These are phyloP conservation scores for Liolophura sinensis DNA, from an alignment of 1,140 invertebrate species.

Conservation along the genomic window DNA sequence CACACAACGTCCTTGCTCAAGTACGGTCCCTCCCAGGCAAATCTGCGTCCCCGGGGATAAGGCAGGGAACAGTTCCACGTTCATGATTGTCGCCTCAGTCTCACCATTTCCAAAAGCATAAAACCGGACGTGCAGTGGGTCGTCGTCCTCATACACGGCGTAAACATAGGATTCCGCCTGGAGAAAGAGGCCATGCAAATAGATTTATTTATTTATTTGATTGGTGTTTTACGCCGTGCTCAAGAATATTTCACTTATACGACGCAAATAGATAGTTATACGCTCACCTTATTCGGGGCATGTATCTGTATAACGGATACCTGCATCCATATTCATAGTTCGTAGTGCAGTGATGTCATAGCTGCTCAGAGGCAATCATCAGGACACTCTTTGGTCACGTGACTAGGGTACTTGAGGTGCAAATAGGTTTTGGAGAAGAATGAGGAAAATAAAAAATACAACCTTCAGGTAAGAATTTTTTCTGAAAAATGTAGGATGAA, in stretches of 20 bases:
- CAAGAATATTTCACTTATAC: too few relatives aligned
- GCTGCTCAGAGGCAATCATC: too few relatives aligned
- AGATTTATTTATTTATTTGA: too few relatives aligned
- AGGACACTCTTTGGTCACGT: too few relatives aligned
- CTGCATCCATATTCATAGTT: too few relatives aligned
- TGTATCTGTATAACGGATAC: too few relatives aligned
- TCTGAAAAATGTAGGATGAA: too few relatives aligned
- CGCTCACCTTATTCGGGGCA: neutral
- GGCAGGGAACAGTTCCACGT: neutral
- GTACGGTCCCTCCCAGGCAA: neutral
- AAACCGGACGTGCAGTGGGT: slow-evolving; percentile 1
- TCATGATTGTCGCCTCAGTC: neutral
- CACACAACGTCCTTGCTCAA: neutral
- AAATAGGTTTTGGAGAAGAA: too few relatives aligned
- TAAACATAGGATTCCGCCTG: neutral
- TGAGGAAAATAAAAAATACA: too few relatives aligned
- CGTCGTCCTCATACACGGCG: slow-evolving; percentile 1
- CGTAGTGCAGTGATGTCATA: too few relatives aligned
- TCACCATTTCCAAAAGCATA: slow-evolving; percentile 2
- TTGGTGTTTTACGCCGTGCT: too few relatives aligned
- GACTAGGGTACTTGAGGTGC: too few relatives aligned
- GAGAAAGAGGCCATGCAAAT: neutral
- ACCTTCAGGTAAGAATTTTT: neutral
- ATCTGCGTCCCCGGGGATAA: neutral
- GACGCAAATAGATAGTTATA: neutral